Evolutionary conservation across 2,888 invertebrate species (phyloP), one percentile per base, ranked within the genome.

Genomic region (Digitonthophagus gazella): DNA sequence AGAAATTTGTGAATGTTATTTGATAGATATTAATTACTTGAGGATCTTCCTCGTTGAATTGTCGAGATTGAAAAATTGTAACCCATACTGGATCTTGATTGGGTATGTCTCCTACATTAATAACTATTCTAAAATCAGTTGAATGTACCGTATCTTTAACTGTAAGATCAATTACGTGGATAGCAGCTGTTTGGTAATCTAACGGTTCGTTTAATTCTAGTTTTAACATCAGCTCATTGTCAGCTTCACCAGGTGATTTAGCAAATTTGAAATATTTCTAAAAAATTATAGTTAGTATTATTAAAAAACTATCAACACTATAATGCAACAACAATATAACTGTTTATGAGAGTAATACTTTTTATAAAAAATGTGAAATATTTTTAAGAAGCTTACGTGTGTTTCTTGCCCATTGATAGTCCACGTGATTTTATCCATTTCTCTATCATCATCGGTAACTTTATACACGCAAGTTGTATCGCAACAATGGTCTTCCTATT

Each of bases 41-140:
- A 15, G 63, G 68, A 3, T 73, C 71, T 74, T 87, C 86, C 80
- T 89, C 88, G 15, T 84, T 77, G 69, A 88, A 86, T 76, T 84
- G 85, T 74, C 85, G 84, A 1, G 86, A 85, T 0, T 86, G 84
- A 69, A 87, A 86, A 70, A 86, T 84, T 72, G 83, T 84, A 20
- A 84, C 78, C 88, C 88, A 89, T 2, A 83, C 81, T 4, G 89
- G 89, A 0, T 83, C 82, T 5, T 84, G 81, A 72, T 84, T 85
- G 68, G 87, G 85, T 67, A 87, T 81, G 75, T 88, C 88, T 54
- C 82, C 79, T 1, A 88, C 87, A 82, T 84, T 83, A 1, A 88
- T 83, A 79, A 87, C 84, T 69, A 84, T 75, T 0, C 83, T 82
- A 1, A 83, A 82, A 1, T 8, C 44, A 15, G 8, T 16, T 28